Base-by-base conservation (phyloP, 2,113 vertebrate genomes). In the Shinisaurus crocodilurus region DNA sequence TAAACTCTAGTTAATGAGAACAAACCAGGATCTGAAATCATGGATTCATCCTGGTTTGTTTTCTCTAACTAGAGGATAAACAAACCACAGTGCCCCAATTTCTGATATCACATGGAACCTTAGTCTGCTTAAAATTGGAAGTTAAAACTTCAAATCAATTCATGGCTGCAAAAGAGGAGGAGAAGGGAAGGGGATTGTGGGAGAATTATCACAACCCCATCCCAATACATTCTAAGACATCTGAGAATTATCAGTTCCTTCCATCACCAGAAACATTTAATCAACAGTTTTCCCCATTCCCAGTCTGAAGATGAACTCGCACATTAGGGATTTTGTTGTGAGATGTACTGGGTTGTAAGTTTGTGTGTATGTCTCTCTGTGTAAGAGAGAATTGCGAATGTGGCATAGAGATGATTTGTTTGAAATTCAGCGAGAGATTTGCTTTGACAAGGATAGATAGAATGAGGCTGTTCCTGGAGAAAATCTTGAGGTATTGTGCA, bases 361-460 rank as follows among this genome's bases (percentile, higher is more conserved):
- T 27, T 40, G n/a, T 40, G 48, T 81, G 48, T 67, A 6, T 67
- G 5, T 25, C 12, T 75, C 70, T 63, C 23, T 65, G 79, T 87
- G 25, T 77, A 81, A 80, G 60, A 34, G 75, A 94, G 92, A 86
- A 90, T 57, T 23, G 48, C 0, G 15, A 90, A 86, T 69, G 88
- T 67, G 91, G 74, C 91, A 54, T 7, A 37, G 86, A 91, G 90
- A 91, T 92, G 79, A 94, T 90, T 90, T 85, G 70, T 91, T 92
- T 92, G 83, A 92, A 90, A 83, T 67, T 1, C 76, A 88, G 90
- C 94, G 91, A 92, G 93, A 96, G 94, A 94, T 89, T 43, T 1
- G 0, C 91, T 95, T 91, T 95, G 94, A 95, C 95, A 94, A 89
- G 93, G 90, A 92, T 89, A 89, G 94, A 94, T 94, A 92, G 94